Base-by-base conservation (phyloP, 2,797 vertebrate genomes). In the Acomys russatus region DNA sequence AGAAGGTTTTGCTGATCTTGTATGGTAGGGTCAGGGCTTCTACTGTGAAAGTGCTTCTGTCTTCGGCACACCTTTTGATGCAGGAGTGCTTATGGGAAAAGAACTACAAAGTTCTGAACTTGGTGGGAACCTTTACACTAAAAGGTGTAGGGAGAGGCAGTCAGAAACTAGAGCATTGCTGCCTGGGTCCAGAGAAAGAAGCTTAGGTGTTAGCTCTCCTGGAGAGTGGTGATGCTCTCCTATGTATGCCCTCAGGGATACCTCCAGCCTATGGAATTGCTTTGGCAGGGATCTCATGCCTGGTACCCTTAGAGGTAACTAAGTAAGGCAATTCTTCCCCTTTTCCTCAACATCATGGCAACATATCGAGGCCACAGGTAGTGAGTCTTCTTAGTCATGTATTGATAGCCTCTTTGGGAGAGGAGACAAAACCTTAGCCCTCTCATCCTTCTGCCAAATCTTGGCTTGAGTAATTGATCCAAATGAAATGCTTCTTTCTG, bases 401-500 rank as follows among this genome's bases (percentile, higher is more conserved):
- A 51, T 88, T 82, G 54, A 92, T 85, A 68, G 17, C 33, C 28
- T 78, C 61, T 88, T 61, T 83, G 63, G n/a, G 18, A 97, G 30
- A 88, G n/a, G 87, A 82, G 64, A 86, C 9, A 76, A 44, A 84
- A 18, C 35, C 91, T 89, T 28, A 61, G 76, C 89, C 56, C 54
- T 92, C 1, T 84, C 18, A 73, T 70, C 1, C 9, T 84, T 23
- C 44, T 54, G 15, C 25, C 49, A 87, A 11, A 56, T 92, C 6
- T 44, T 88, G 86, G 78, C 44, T 77, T 38, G 56, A 90, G 25
- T 71, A 91, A 79, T 77, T 93, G n/a, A 82, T 85, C 77, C 78
- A 82, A 96, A 87, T 59, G n/a, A 82, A 66, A 89, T 66, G 61
- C 2, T 70, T 70, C n/a, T 94, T 80, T 88, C 20, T 63, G 74